Evolutionary conservation across 2,888 invertebrate species (phyloP), one percentile per base, ranked within the genome.

Genomic region (Acanthopleura granulata): DNA sequence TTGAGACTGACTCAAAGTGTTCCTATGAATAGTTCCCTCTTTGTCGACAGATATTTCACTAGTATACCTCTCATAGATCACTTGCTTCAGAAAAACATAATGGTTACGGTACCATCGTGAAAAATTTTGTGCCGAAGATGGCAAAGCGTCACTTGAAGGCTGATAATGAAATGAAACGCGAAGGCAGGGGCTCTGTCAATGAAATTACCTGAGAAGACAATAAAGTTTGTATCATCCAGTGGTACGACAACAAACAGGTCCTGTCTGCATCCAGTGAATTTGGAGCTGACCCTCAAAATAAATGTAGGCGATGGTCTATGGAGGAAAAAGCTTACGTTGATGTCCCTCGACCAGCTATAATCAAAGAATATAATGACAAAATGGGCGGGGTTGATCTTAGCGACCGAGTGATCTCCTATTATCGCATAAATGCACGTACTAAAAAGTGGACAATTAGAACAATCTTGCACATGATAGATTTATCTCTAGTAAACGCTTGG

Each of bases 271-370:
- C 57, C 51, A 50, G 16, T 49, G 61, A 27, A 27, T 61, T 27
- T 72, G 57, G 73, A 27, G 27, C 29, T n/a, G 18, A 61, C 6
- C 73, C 73, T 27, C 14, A 57, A 15, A 3, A 72, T 30, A 72
- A 16, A 9, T 72, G 73, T 51, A 25, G 11, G 12, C 16, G 73
- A 0, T 72, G 62, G 57, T 72, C 40, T 69, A 75, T 57, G 49
- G 73, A 75, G n/a, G 49, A 40, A 3, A 75, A 77, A 50, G 27
- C 57, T 22, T 29, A 51, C 3, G 15, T 72, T 22, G 72, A 72
- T 4, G 72, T 72, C 16, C 22, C 40, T 3, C 22, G 49, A 12
- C 72, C 72, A 9, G 49, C 40, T 4, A 40, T 72, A 3, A 30
- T 72, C 18, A 72, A 72, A 49, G 4, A 27, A 4, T 72, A 72